These are phyloP conservation scores for Zaprionus inermis DNA, from an alignment of 1,140 invertebrate species.

Conservation along the genomic window DNA sequence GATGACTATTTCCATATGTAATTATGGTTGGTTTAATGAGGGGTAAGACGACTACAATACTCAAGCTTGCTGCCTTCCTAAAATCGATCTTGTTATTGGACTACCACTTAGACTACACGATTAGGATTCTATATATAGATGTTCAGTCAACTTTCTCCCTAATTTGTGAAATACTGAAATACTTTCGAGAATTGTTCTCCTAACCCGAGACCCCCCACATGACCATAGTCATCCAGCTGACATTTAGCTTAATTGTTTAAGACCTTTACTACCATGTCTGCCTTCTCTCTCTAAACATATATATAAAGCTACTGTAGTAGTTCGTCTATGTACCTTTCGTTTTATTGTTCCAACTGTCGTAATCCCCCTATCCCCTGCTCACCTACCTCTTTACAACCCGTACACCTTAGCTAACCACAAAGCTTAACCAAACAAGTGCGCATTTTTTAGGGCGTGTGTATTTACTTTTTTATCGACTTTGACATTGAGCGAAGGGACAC, in stretches of 20 bases:
- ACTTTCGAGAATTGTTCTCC: neutral
- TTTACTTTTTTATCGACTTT: conserved; percentile 46
- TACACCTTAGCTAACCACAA: neutral
- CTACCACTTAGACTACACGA: too few species aligned
- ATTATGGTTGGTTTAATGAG: too few species aligned
- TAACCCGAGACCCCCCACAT: conserved; percentile 1
- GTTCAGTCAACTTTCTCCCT: conserved; percentile 17
- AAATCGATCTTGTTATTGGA: too few species aligned
- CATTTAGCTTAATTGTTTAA: conserved; percentile 34
- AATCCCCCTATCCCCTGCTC: neutral
- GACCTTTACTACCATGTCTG: neutral
- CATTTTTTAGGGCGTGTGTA: conserved; percentile 35
- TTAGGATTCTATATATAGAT: neutral
- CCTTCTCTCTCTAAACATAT: neutral
- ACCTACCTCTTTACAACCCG: neutral
- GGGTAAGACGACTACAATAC: too few species aligned
- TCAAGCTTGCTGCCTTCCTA: too few species aligned
- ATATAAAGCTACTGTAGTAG: neutral
- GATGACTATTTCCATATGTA: too few species aligned
- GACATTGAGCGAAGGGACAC: conserved; percentile 39
- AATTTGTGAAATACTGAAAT: neutral
- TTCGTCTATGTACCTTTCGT: neutral
- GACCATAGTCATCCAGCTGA: conserved; percentile 23
- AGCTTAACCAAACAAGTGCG: conserved; percentile 29
- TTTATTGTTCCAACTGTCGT: conserved; percentile 27